Evolutionary conservation across 1,140 invertebrate species (phyloP).

Genomic region (Drosophila micromelanica): DNA sequence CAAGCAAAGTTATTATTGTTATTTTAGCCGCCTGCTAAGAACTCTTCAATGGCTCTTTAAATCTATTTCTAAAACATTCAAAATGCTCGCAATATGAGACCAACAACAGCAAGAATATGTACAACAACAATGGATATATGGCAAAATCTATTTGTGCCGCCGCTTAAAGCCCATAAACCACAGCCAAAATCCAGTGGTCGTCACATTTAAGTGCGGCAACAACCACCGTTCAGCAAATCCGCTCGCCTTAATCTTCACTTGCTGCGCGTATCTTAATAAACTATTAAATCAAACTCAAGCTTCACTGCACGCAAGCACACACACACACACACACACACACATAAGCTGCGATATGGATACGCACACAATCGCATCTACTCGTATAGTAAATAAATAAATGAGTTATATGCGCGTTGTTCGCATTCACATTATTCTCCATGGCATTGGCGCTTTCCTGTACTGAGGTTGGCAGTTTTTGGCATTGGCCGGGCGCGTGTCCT

Average conservation of each 20-base stretch:
- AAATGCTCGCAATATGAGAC: slow-evolving; percentile 25
- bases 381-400: slow-evolving; percentile 78
- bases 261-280: slow-evolving; percentile 81
- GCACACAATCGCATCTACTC: slow-evolving; percentile 12
- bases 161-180: slow-evolving; percentile 75
- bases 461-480: slow-evolving; percentile 56
- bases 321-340: slow-evolving; percentile 1
- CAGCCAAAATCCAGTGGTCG: slow-evolving; percentile 80
- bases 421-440: slow-evolving; percentile 66
- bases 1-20: slow-evolving; percentile 16
- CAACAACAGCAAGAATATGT: slow-evolving; percentile 7
- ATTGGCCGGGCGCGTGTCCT: slow-evolving; percentile 36
- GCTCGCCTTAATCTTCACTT: slow-evolving; percentile 77
- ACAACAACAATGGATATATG: slow-evolving; percentile 3
- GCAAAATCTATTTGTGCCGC: slow-evolving; percentile 71
- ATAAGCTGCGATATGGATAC: slow-evolving; percentile 18
- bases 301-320: slow-evolving; percentile 67
- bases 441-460: slow-evolving; percentile 49
- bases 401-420: slow-evolving; percentile 77
- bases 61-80: slow-evolving; percentile 26
- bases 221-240: slow-evolving; percentile 67
- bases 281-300: slow-evolving; percentile 82
- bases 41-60: slow-evolving; percentile 5
- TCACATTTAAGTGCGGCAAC: slow-evolving; percentile 70
- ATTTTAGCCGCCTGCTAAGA: slow-evolving; percentile 4